A percentile compares a stretch with the other conserved stretches of the same genome.
These are phyloP conservation scores for Gavia stellata DNA, from an alignment of 2,113 vertebrate genomes.

Conservation along the genomic window DNA sequence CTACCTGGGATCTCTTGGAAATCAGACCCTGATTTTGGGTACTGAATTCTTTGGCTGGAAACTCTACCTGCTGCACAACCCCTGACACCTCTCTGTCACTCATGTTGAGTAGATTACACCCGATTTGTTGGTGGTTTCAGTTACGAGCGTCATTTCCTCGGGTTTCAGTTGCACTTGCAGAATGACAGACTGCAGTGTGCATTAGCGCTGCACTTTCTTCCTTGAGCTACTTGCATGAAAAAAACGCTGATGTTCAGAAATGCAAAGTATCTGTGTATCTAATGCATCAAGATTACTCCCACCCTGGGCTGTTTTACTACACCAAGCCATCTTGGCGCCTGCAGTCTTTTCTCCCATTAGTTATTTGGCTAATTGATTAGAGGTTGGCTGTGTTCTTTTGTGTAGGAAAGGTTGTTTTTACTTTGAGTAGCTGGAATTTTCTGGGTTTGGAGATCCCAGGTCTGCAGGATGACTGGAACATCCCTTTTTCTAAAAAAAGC, in stretches of 20 bases:
- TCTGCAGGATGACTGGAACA: not conserved
- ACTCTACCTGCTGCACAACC: not conserved
- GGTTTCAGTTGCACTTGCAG: slow-evolving; percentile 15
- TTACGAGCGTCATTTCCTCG: not conserved
- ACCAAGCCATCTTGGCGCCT: not conserved
- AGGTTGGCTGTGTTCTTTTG: not conserved
- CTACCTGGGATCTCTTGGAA: not conserved
- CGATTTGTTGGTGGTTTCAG: not conserved
- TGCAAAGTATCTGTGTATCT: not conserved
- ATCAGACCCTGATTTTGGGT: not conserved
- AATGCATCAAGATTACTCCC: not conserved
- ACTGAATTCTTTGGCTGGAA: not conserved
- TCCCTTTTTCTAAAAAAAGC: not conserved
- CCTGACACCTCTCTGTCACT: not conserved
- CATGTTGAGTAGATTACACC: not conserved
- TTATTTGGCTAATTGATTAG: not conserved
- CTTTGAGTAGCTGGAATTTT: not conserved
- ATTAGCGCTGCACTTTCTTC: not conserved
- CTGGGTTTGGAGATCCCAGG: not conserved
- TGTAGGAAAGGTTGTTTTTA: not conserved
- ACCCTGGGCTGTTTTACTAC: not conserved
- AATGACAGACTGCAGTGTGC: not conserved
- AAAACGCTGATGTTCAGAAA: not conserved
- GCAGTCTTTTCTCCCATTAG: not conserved
- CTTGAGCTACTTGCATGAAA: not conserved